Conservation (phyloP, 2,113 vertebrate species). For the Typhlomys cinereus region DNA sequence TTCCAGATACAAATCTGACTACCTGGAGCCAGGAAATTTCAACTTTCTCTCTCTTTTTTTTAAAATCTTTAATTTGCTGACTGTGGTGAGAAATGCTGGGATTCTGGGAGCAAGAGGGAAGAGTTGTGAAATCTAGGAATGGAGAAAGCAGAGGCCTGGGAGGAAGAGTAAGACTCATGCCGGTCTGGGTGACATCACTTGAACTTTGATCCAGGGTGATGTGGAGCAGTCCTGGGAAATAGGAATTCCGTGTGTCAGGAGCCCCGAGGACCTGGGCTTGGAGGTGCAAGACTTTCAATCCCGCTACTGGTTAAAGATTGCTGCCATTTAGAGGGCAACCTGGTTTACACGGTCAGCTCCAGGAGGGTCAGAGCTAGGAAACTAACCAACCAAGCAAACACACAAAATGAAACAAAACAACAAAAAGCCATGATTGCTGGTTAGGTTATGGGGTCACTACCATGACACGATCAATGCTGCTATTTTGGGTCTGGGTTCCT, state of each 20-base stretch:
- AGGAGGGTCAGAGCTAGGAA: no score
- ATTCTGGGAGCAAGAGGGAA: neutral
- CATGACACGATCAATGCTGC: neutral
- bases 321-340: no score
- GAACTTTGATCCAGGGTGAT: neutral
- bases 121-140: neutral
- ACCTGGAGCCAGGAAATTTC: neutral
- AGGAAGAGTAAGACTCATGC: neutral
- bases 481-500: neutral
- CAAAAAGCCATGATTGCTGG: no score
- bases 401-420: no score
- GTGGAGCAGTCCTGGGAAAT: neutral
- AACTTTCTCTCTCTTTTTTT: no score
- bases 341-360: no score
- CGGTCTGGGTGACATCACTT: neutral
- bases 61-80: neutral
- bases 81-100: neutral
- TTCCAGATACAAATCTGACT: neutral
- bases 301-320: neutral
- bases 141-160: neutral
- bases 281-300: neutral
- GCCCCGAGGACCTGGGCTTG: neutral
- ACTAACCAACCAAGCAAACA: no score
- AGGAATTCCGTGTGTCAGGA: neutral
- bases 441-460: no score